phyloP scores from a whole-genome alignment of 2,797 vertebrate species.

The Tokudaia muenninki region DNA sequence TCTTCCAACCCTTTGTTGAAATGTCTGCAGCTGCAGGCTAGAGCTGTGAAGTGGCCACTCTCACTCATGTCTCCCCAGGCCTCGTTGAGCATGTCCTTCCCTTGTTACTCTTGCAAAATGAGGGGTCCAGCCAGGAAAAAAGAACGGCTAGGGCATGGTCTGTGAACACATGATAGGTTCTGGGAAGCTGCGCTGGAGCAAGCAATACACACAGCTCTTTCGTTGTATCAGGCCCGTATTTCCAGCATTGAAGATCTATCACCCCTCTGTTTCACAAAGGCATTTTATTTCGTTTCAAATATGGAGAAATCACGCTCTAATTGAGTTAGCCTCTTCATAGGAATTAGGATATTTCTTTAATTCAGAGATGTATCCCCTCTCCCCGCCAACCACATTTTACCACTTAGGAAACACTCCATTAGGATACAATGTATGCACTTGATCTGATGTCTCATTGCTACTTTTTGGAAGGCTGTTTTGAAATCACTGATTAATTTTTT shows the following conservation, averaged over 20 bases:
- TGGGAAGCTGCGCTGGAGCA: background rate
- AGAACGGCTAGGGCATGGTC: background rate
- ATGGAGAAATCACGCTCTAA: conserved; percentile 54
- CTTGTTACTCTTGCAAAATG: conserved; percentile 46
- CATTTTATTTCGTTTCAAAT: conserved; percentile 53
- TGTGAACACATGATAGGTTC: background rate
- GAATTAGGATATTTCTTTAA: conserved; percentile 64
- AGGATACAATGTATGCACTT: background rate
- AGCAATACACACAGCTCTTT: background rate
- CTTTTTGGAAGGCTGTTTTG: conserved; percentile 54
- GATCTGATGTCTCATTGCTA: conserved; percentile 25
- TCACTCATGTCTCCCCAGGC: background rate
- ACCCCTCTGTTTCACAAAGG: conserved; percentile 27
- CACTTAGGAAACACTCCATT: conserved; percentile 56
- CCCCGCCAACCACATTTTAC: conserved; percentile 21
- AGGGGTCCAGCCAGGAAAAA: conserved; percentile 21
- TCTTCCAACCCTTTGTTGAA: conserved; percentile 81
- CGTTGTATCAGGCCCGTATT: conserved; percentile 30
- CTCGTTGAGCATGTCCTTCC: conserved; percentile 21
- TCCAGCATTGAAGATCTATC: conserved; percentile 25
- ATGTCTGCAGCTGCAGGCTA: conserved; percentile 64
- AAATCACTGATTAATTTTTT: conserved; percentile 50
- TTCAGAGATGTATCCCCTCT: conserved; percentile 15
- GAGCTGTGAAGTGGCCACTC: conserved; percentile 7
- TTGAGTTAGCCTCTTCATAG: conserved; percentile 41